Evolutionary conservation across 1,140 invertebrate genomes (phyloP), one percentile per base, ranked within the genome.

Genomic region (Cherax destructor): DNA sequence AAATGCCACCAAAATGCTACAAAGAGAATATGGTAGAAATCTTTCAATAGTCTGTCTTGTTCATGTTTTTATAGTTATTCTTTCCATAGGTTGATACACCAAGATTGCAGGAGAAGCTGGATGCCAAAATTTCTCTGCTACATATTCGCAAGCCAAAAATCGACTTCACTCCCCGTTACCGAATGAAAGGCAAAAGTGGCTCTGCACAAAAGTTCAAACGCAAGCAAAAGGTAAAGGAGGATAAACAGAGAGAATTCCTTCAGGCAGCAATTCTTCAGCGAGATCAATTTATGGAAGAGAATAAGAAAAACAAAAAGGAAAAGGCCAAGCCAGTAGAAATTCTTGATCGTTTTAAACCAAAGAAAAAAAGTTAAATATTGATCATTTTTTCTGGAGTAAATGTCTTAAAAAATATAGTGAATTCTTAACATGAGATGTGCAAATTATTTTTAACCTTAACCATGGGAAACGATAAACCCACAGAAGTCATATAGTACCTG

Each of bases 161-260:
- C 65, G 96, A 98, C 88, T 97, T 97, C 87, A 96, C 96, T 92
- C 96, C 97, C 1, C 95, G 96, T 50, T 96, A 96, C 92, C 98
- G 97, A 94, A 96, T 95, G 93, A 97, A 97, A 95, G 97, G 97
- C 80, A 97, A 96, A 94, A 97, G 96, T 91, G 97, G 97, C 49
- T 96, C 96, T 78, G 97, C 96, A 0, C 96, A 97, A 94, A 95
- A 96, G 81, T 96, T 97, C 78, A 96, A 96, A 92, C 96, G 97
- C 91, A 98, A 97, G 94, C 97, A 97, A 93, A 97, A 97, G 89
- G 95, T 98, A 4, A 96, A 97, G 93, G 96, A 97, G 93, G 93
- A 95, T 88, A 95, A 95, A 61, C 96, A 96, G 94, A 96, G 95
- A 94, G 97, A 88, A 10, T 74, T 30, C 69, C 69, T 74, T 10